phyloP scores from a whole-genome alignment of 2,888 invertebrate genomes.

The Neoitamus cyanurus region DNA sequence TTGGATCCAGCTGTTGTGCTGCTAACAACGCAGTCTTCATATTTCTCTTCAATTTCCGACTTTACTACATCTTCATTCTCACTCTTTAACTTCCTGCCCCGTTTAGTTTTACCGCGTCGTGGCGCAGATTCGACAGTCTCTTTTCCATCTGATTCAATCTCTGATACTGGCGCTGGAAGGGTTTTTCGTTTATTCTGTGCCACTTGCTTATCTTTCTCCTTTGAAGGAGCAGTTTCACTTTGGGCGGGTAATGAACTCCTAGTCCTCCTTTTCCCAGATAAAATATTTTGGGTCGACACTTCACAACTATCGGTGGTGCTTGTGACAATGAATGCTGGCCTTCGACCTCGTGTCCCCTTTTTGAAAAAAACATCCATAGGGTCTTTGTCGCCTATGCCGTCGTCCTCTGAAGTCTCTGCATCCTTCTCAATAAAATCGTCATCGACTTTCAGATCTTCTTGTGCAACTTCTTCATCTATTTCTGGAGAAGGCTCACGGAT shows the following conservation, averaged over 20 bases:
- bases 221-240: background rate
- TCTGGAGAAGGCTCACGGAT: background rate
- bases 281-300: constrained; percentile 63
- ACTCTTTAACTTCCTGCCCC: background rate
- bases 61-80: background rate
- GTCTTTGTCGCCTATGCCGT: background rate
- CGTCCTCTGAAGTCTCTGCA: background rate
- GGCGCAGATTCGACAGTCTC: background rate
- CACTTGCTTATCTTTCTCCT: background rate
- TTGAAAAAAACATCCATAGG: background rate
- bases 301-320: constrained; percentile 58
- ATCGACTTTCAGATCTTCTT: background rate
- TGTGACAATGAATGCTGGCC: constrained; percentile 47
- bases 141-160: background rate
- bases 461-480: background rate
- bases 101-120: background rate
- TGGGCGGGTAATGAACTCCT: background rate
- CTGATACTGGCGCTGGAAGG: background rate
- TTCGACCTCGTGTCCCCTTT: constrained; percentile 13
- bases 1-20: constrained; percentile 54
- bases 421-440: background rate
- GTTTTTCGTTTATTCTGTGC: background rate
- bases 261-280: constrained; percentile 61
- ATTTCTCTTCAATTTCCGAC: constrained; percentile 44
- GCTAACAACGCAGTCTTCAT: constrained; percentile 56